Evolutionary conservation across 2,113 vertebrate genomes (phyloP), one percentile per base, ranked within the genome.

Genomic region (Machaerirhynchus nigripectus): DNA sequence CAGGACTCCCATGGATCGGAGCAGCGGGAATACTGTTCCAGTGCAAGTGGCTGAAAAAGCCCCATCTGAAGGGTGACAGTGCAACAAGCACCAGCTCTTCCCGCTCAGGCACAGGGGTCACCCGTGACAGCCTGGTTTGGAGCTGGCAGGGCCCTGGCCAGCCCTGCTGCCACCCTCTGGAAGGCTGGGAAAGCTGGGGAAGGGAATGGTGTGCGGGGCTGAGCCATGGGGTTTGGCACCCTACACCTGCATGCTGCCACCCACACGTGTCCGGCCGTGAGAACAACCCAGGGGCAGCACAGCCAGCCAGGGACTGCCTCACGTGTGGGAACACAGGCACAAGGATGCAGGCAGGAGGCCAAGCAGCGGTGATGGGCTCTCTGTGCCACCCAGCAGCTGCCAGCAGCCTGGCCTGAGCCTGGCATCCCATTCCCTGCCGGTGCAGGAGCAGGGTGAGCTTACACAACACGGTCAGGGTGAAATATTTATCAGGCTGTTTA

Each of bases 181-280:
- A 42, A 35, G 33, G 21, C 53, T 59, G 65, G 27, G 31, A 40
- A 19, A 12, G 26, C 84, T 52, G 64, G 27, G 15, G 23, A 23
- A 5, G 3, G 42, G 47, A n/a, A 24, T 0, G 4, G 16, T 11
- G 15, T 19, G 23, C 0, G 0, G 50, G 27, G 57, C 73, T 68
- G 78, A 42, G 68, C 47, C 1, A 0, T 9, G 74, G 42, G n/a
- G 5, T 11, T 73, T 64, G 61, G 37, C 52, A 83, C 40, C 46
- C 55, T 6, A 3, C 40, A 3, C 17, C 4, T 0, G 35, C 52
- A 21, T 11, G 0, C 40, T 6, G 4, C 22, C 7, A 16, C 0
- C 37, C 69, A 19, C 3, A 1, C 0, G 0, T 24, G 31, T 13
- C 39, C 17, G 3, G 53, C 30, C 14, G 28, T 0, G 1, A 6